Base-by-base conservation (phyloP, 2,113 vertebrate species). In the Sakesphorus luctuosus region DNA sequence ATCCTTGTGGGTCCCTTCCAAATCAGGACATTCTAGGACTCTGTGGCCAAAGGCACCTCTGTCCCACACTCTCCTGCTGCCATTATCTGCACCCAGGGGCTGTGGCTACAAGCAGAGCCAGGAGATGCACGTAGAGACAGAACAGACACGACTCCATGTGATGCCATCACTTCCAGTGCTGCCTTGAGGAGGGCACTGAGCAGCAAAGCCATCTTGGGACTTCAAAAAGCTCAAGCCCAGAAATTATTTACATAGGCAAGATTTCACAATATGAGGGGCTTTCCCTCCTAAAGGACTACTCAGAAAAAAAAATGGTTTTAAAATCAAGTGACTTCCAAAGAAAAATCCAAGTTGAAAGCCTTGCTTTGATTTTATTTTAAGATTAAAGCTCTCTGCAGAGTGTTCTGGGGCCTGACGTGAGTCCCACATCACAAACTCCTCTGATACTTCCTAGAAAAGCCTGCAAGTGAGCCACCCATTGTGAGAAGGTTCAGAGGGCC, bases 31-130 rank as follows among this genome's bases (percentile, higher is more conserved):
- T 18, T 44, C 17, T 2, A 69, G 43, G 26, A 10, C 7, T 12
- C 50, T 8, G 0, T 8, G 33, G 5, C 29, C 33, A 25, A 8
- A 11, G 72, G n/a, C 0, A 0, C 24, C 63, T 11, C 67, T 6
- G 38, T 18, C 53, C 56, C 13, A 1, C 4, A 1, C 46, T 6
- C 47, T 38, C 29, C 59, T 43, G 4, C 14, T 18, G 6, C 86
- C 46, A 1, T 19, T 0, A 16, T 2, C 66, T 18, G 2, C 72
- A 33, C 2, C 66, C 67, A 35, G 59, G n/a, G 58, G 24, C 49
- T 36, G 53, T 4, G 10, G 18, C 18, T 9, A 5, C 6, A 6
- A 12, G 35, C 44, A 21, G 25, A 44, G 49, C 65, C 33, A 20
- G 13, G 35, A 44, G 58, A 61, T 9, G 40, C 25, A 31, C 2